Evolutionary conservation across 1,140 invertebrate species (phyloP).

Genomic region (Drosophila persimilis): DNA sequence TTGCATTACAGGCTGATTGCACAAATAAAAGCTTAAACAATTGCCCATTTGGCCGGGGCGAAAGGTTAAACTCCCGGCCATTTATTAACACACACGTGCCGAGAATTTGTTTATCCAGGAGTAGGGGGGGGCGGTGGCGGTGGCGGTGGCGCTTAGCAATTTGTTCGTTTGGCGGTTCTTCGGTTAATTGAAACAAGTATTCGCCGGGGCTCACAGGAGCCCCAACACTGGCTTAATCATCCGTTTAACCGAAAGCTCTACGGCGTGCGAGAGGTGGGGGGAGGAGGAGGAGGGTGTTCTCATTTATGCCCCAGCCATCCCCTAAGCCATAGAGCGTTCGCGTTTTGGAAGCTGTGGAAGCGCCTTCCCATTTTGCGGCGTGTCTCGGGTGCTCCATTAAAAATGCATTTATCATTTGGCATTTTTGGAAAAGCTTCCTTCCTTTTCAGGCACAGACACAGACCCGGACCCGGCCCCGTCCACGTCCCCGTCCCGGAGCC

Average conservation of each 20-base stretch:
- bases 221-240: conserved; percentile 69
- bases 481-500: neutral
- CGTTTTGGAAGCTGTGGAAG: conserved; percentile 41
- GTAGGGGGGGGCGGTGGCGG: neutral
- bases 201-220: conserved; percentile 39
- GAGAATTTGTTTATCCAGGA: conserved; percentile 39
- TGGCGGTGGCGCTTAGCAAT: conserved; percentile 34
- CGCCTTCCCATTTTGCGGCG: conserved; percentile 12
- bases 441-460: conserved; percentile 17
- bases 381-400: conserved; percentile 67
- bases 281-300: too few relatives aligned
- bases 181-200: conserved; percentile 65
- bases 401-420: conserved; percentile 80
- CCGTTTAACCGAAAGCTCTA: conserved; percentile 37
- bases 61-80: conserved; percentile 45
- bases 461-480: neutral
- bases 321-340: too few relatives aligned
- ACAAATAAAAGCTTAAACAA: conserved; percentile 63
- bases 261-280: neutral
- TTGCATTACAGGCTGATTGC: conserved; percentile 68
- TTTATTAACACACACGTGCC: conserved; percentile 65
- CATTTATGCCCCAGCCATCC: too few relatives aligned
- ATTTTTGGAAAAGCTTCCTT: conserved; percentile 77
- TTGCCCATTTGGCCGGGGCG: conserved; percentile 23
- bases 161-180: conserved; percentile 39